Evolutionary conservation across 2,113 vertebrate species (phyloP).

Genomic region (Coregonus clupeaformis): DNA sequence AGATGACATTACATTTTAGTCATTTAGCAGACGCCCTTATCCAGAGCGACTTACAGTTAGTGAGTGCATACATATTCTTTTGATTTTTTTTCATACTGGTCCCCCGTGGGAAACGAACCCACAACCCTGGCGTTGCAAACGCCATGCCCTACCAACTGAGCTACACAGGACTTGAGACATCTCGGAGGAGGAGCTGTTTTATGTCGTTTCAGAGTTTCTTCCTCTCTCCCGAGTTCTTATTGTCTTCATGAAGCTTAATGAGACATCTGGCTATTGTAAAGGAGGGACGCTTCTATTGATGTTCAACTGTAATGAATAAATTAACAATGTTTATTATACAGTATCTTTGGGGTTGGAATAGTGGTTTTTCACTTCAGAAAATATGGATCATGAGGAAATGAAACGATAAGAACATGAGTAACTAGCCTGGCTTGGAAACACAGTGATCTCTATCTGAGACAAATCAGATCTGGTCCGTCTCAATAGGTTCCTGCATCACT

Average conservation of each 20-base stretch:
- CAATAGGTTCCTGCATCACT: conserved; percentile 19
- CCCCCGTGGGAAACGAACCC: no score
- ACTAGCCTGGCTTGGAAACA: conserved; percentile 14
- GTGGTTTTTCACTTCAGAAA: conserved; percentile 25
- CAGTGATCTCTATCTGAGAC: conserved; percentile 29
- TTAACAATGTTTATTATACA: conserved; percentile 25
- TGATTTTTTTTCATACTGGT: no score
- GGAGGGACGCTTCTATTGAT: conserved; percentile 3
- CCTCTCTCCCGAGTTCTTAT: not conserved
- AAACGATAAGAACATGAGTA: conserved; percentile 32
- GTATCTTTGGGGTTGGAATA: conserved; percentile 12
- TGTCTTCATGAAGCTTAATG: not conserved
- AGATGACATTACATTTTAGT: not conserved
- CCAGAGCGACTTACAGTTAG: no score
- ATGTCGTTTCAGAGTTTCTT: not conserved
- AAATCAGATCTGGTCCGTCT: conserved; percentile 20
- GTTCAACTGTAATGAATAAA: conserved; percentile 23
- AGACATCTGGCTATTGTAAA: conserved; percentile 16
- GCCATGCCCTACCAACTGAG: no score
- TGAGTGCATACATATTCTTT: no score
- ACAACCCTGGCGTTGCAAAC: no score
- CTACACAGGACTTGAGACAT: no score
- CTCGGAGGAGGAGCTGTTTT: not conserved
- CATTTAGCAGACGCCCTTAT: no score
- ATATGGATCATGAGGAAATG: conserved; percentile 24